A percentile compares a stretch with the other conserved stretches of the same genome.
Evolutionary conservation across 2,797 vertebrate genomes (phyloP).

Genomic region (Amniataba percoides): DNA sequence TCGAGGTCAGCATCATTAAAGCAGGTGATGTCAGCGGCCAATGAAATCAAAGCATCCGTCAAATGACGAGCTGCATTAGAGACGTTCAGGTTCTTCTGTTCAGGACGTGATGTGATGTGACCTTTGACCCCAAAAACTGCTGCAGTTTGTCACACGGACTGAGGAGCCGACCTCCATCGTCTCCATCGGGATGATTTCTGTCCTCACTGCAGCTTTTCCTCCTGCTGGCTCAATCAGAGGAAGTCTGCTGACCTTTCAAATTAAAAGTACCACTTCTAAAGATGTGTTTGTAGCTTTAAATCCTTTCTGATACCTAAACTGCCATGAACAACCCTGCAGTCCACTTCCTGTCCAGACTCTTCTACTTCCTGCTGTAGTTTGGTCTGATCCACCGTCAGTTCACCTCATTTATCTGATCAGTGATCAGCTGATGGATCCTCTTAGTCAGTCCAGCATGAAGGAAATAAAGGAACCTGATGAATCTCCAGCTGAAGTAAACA

Average conservation of each 20-base stretch:
- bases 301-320: neutral
- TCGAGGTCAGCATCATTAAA: no score
- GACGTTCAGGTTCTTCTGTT: no score
- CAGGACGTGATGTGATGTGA: neutral
- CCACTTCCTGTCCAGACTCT: slow-evolving; percentile 3
- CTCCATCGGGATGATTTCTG: neutral
- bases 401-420: no score
- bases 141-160: neutral
- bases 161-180: neutral
- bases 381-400: no score
- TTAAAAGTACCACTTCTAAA: neutral
- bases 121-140: neutral
- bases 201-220: slow-evolving; percentile 17
- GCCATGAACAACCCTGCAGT: no score
- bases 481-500: no score
- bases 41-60: no score
- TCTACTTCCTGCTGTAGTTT: no score
- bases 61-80: no score
- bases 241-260: neutral
- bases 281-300: neutral
- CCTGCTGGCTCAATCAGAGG: neutral
- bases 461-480: no score
- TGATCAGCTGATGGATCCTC: neutral
- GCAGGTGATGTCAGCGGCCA: no score
- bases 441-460: no score